These are phyloP conservation scores for Neodon shergylaensis DNA, from an alignment of 2,113 vertebrate genomes.

Conservation along the genomic window DNA sequence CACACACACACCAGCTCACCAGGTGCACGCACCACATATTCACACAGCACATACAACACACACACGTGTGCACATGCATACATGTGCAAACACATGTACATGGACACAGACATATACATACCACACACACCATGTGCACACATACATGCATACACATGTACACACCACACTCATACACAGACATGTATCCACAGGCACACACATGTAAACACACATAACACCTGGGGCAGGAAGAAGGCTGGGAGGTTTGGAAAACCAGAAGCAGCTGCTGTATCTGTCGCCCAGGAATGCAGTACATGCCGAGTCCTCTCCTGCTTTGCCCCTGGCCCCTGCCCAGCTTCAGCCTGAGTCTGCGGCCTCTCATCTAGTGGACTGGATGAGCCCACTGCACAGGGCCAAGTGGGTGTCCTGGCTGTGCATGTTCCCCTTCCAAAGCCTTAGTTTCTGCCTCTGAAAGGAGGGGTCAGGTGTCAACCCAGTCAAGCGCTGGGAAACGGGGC, in stretches of 20 bases:
- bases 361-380: accelerated
- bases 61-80: background rate
- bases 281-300: background rate
- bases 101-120: background rate
- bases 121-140: background rate
- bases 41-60: background rate
- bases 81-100: background rate
- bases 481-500: accelerated
- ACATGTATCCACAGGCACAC: background rate
- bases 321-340: background rate
- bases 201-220: background rate
- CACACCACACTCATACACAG: background rate
- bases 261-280: too few species aligned
- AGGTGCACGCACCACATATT: background rate
- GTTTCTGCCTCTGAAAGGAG: background rate
- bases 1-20: background rate
- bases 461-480: accelerated
- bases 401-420: accelerated
- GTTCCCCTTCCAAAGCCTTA: background rate
- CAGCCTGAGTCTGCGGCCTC: background rate
- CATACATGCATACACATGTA: accelerated
- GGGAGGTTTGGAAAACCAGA: background rate
- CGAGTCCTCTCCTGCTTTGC: background rate
- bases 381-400: background rate
- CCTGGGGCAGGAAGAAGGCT: background rate